Base-by-base conservation (phyloP, 2,113 vertebrate genomes). In the Odocoileus hemionus region DNA sequence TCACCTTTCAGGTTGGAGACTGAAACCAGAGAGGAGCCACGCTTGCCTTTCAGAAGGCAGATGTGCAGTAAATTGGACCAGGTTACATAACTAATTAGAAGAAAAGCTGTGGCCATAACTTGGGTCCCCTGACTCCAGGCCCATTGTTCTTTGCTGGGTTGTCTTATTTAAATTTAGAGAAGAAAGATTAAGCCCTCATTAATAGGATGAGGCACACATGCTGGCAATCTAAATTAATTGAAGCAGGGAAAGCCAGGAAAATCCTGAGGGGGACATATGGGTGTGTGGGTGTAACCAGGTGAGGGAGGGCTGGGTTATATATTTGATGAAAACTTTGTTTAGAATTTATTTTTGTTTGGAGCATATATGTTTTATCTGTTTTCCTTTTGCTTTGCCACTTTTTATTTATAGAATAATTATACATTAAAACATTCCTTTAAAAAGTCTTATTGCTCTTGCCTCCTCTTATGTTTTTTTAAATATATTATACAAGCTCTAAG, bases 151-250 rank as follows among this genome's bases (percentile, higher is more conserved):
- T 94, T 96, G 28, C 28, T 79, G 36, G 67, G 26, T 93, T 95
- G 86, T 86, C 74, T 96, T 78, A 94, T 89, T 98, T 97, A 96
- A 93, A 97, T 96, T 95, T 88, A 86, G 67, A 86, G 78, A 95
- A 95, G 89, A 94, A 97, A 93, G 76, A 95, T 89, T 80, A 91
- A 92, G 30, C 1, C 30, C 83, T 96, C 55, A 93, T 96, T 98
- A 98, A 94, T 55, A 94, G 7, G 8, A 79, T 89, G 88, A 83
- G 76, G 28, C 74, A 58, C 79, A 93, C 83, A 83, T 93, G 47
- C 79, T 96, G 97, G 93, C 89, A 97, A 91, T 93, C 23, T 50
- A 93, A 98, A 97, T 96, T 97, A 93, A 96, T 80, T 86, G 78
- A 43, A 36, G 7, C 2, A 45, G 25, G 25, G 92, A 97, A 70